Conservation (phyloP, 2,797 vertebrate genomes). For the Mormyrus proboscirostris region DNA sequence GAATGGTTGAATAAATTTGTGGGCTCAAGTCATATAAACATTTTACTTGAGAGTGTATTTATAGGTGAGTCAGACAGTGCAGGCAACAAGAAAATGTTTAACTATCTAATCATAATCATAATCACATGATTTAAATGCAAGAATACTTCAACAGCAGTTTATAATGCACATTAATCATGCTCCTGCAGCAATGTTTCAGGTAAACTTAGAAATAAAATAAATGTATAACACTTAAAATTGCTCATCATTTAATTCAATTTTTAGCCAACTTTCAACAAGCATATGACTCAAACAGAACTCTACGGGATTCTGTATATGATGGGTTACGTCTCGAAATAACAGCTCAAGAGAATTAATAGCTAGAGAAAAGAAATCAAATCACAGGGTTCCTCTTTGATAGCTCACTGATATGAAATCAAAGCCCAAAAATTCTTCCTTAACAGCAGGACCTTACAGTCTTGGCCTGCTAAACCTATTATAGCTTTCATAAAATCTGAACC, state of each 20-base stretch:
- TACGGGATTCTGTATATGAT: background rate
- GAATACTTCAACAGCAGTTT: background rate
- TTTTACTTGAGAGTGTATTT: background rate
- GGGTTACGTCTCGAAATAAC: background rate
- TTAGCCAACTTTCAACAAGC: background rate
- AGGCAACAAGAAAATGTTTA: background rate
- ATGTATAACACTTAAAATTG: background rate
- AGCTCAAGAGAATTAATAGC: background rate
- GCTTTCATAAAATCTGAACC: conserved; percentile 8
- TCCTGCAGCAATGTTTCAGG: background rate
- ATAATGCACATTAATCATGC: background rate
- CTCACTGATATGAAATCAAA: conserved; percentile 1
- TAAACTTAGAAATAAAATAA: background rate
- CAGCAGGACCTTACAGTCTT: background rate
- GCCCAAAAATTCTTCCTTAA: background rate
- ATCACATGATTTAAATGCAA: background rate
- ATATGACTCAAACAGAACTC: background rate
- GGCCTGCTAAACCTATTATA: background rate
- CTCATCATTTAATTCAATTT: background rate
- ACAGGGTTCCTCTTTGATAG: background rate
- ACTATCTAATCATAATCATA: background rate
- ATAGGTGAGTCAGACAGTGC: background rate
- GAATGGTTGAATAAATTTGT: background rate
- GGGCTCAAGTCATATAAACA: background rate
- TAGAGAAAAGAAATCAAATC: background rate